Evolutionary conservation across 2,113 vertebrate species (phyloP).

Genomic region (Puffinus mauretanicus): DNA sequence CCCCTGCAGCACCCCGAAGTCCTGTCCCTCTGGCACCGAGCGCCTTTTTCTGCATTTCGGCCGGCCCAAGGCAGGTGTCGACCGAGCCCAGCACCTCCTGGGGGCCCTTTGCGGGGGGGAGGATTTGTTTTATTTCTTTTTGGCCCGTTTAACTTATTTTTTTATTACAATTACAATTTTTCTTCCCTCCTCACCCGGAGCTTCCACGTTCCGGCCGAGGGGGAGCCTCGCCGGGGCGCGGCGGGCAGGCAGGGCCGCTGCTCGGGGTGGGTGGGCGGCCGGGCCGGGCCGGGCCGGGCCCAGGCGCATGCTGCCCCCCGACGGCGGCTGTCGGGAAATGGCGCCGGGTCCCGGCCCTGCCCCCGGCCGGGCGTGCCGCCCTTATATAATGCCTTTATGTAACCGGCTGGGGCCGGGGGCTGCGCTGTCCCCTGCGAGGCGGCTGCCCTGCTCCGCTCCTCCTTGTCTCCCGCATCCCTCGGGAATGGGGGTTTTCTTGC

Average conservation of each 20-base stretch:
- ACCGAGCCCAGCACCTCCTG: not conserved
- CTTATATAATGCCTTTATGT: constrained; percentile 47
- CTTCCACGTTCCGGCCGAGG: constrained; percentile 36
- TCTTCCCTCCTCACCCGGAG: not conserved
- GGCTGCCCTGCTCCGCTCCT: not conserved
- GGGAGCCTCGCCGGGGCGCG: not conserved
- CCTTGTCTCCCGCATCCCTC: no score
- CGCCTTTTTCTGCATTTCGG: accelerated
- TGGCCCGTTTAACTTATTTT: constrained; percentile 1
- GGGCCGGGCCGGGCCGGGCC: not conserved
- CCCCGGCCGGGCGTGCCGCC: constrained; percentile 24
- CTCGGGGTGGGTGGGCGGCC: no score
- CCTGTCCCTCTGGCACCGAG: accelerated
- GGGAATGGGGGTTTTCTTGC: not conserved
- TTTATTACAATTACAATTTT: not conserved
- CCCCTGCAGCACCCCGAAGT: not conserved
- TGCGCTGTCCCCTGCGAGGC: not conserved
- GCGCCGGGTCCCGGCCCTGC: not conserved
- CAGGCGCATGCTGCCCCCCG: constrained; percentile 69
- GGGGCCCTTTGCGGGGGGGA: not conserved
- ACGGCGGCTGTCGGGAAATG: constrained; percentile 30
- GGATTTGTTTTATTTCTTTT: not conserved
- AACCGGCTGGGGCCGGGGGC: not conserved
- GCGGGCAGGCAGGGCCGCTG: no score
- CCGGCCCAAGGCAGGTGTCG: not conserved